Evolutionary conservation across 2,797 vertebrate species (phyloP), one percentile per base, ranked within the genome.

Genomic region (Trichosurus vulpecula): DNA sequence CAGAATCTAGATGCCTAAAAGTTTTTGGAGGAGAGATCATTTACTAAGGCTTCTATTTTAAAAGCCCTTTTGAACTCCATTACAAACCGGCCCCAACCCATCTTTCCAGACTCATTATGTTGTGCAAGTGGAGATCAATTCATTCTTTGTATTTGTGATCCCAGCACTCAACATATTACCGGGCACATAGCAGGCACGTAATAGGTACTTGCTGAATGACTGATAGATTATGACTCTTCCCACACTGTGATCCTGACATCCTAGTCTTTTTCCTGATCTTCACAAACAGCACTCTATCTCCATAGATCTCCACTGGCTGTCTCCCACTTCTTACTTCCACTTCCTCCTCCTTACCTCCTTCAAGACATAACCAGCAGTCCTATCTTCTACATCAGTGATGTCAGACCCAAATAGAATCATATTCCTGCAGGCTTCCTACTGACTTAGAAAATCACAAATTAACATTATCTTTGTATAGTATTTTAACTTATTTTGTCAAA

Each of bases 391-490:
- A 51, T 51, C 41, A 87, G 41, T 9, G 2, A 19, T 47, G 41
- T 47, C 4, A 11, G 25, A 47, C 10, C 51, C 22, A 47, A 87
- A 87, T 51, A 90, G 30, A 90, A 35, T 52, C 4, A 19, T 91
- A 25, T 54, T 6, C 93, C 91, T 51, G 90, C 31, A 92, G 31
- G 54, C 54, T 93, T 92, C 97, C 94, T 58, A 52, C 89, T 95
- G 56, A 54, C 30, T 92, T 87, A 87, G 74, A 87, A 51, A 87
- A 87, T 1, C 74, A 87, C 25, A 47, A 93, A 96, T 92, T 22
- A 16, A 95, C 93, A 95, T 94, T 94, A 47, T 89, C 52, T 94
- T 91, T 97, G 22, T n/a, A 27, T 47, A 35, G 16, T 41, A 41
- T 74, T 81, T 87, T 47, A 47, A 25, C 4, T 87, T 51, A 87